Base-by-base conservation (phyloP, 2,113 vertebrate genomes). In the Empidonax alnorum region DNA sequence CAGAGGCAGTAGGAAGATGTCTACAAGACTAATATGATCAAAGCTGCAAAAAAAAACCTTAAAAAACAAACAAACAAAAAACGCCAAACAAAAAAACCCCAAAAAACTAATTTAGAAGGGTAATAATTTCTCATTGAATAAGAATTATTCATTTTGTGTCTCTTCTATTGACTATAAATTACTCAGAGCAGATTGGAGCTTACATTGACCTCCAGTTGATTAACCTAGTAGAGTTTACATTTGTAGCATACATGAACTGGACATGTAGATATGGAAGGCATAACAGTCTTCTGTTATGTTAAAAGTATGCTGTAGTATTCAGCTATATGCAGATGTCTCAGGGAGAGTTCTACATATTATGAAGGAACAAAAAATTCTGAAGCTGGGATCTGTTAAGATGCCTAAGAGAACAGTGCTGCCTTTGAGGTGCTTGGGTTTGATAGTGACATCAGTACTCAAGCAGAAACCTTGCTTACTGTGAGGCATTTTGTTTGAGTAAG, bases 381-480 rank as follows among this genome's bases (percentile, higher is more conserved):
- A 83, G 28, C 17, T 85, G 76, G 77, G 44, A 63, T 84, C n/a
- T 71, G 44, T 46, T 81, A 71, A 44, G 47, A 69, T 27, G 21
- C 7, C 52, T 67, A 42, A 78, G 76, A 67, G 41, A 78, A 46
- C 27, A 72, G 12, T 37, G 50, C 28, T 89, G 44, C 37, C 61
- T 35, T 84, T 91, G 82, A 87, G 72, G 47, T 69, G 63, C 46
- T 63, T 74, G 33, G 8, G 8, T 75, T 82, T 87, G 47, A 65
- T 71, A 73, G 35, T 2, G 15, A 73, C 78, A 35, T 67, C n/a
- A 65, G 31, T 89, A 92, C 53, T 72, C 47, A 71, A 84, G 56
- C 44, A 94, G 83, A 93, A 92, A 49, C 44, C 53, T 86, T 80
- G 28, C 61, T 92, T 56, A 50, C 56, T 76, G 20, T 65, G 65